These are phyloP conservation scores for Merodon equestris DNA, from an alignment of 2,888 invertebrate genomes.

Conservation along the genomic window DNA sequence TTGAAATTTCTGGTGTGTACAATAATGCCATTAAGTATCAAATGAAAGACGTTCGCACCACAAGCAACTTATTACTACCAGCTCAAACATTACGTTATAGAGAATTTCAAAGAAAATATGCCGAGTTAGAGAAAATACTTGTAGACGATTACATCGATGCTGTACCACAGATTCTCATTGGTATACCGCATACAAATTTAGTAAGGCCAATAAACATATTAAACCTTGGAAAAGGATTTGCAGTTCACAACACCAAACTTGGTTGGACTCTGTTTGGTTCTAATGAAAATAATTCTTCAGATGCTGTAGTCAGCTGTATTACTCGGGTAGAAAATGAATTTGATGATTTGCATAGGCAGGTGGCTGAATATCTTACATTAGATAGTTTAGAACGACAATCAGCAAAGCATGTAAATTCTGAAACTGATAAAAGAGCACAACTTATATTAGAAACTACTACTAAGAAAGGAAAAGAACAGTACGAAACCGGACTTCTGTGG, in stretches of 20 bases:
- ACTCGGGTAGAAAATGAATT: conserved; percentile 11
- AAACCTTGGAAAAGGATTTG: conserved; percentile 1
- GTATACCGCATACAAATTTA: conserved; percentile 12
- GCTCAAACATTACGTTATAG: conserved; percentile 3
- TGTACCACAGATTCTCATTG: conserved; percentile 20
- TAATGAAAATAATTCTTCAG: conserved; percentile 1
- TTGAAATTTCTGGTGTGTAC: too few relatives aligned
- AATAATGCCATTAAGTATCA: too few relatives aligned
- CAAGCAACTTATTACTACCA: conserved; percentile 12
- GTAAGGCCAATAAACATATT: too few relatives aligned
- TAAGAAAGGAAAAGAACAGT: too few relatives aligned
- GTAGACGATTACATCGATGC: neutral
- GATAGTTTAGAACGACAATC: neutral
- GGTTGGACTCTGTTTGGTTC: conserved; percentile 12
- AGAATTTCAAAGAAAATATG: conserved; percentile 11
- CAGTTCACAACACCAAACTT: conserved; percentile 14
- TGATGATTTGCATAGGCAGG: conserved; percentile 17
- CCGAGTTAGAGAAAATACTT: neutral
- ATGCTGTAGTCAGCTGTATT: conserved; percentile 28
- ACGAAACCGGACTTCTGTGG: too few relatives aligned
- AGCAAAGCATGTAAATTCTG: conserved; percentile 7
- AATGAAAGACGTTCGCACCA: neutral
- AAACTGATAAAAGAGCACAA: conserved; percentile 21
- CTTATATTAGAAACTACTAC: conserved; percentile 26
- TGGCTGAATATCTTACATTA: conserved; percentile 3